A percentile compares a stretch with the other conserved stretches of the same genome.
These are phyloP conservation scores for Epizoanthus scotinus DNA, from an alignment of 92 coral and sea anemone genomes.

Conservation along the genomic window DNA sequence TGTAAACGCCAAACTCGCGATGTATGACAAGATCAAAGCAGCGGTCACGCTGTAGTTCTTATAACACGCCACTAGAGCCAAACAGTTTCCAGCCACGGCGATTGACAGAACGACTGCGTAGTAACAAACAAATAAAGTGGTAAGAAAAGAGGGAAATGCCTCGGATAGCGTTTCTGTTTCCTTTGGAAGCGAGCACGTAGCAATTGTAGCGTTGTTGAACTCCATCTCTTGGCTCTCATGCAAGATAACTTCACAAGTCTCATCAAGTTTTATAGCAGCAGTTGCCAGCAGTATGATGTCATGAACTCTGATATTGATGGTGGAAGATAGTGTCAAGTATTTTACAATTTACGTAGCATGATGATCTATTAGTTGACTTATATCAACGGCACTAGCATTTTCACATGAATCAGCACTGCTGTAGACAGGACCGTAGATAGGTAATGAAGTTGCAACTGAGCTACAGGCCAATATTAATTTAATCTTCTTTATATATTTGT, in stretches of 20 bases:
- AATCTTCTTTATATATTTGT: too few relatives aligned
- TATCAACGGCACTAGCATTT: too few relatives aligned
- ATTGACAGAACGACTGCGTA: conserved; percentile 59
- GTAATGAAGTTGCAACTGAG: too few relatives aligned
- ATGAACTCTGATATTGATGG: too few relatives aligned
- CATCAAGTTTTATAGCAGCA: too few relatives aligned
- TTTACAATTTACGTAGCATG: too few relatives aligned
- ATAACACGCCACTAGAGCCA: conserved; percentile 75
- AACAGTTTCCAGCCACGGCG: conserved; percentile 71
- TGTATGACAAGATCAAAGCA: conserved; percentile 65
- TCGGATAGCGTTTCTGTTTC: background rate
- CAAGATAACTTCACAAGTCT: background rate
- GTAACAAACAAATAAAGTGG: conserved; percentile 19
- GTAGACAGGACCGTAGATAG: too few relatives aligned
- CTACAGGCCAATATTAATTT: too few relatives aligned
- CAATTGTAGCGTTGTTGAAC: background rate
- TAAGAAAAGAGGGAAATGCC: conserved; percentile 20
- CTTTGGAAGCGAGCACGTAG: conserved; percentile 5
- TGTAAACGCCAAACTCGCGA: conserved; percentile 79
- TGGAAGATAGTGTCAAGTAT: too few relatives aligned
- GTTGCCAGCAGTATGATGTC: too few relatives aligned
- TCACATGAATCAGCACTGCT: too few relatives aligned
- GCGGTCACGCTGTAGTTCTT: conserved; percentile 64
- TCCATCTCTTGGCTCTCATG: conserved; percentile 18
- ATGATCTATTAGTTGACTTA: too few relatives aligned